Evolutionary conservation across 1,140 invertebrate species (phyloP).

Genomic region (Apis dorsata): DNA sequence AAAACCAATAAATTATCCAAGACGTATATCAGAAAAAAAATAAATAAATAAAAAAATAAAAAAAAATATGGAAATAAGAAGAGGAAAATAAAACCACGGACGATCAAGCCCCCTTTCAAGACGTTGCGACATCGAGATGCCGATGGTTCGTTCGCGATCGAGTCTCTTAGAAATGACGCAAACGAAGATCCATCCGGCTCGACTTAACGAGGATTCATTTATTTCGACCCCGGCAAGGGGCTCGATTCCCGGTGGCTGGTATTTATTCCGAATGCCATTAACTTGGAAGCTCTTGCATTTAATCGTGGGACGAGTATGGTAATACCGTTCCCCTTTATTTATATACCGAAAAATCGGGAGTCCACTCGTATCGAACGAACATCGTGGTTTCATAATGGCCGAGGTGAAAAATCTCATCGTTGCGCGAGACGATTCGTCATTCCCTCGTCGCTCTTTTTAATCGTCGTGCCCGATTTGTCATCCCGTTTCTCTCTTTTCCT

Average conservation of each 20-base stretch:
- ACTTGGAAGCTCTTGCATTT: conserved; percentile 65
- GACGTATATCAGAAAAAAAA: not conserved
- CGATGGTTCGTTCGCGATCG: conserved; percentile 52
- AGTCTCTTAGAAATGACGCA: conserved; percentile 56
- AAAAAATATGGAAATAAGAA: not conserved
- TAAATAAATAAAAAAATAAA: too few relatives aligned
- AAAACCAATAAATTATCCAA: conserved; percentile 32
- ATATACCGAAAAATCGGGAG: conserved; percentile 57
- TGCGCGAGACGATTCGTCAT: conserved; percentile 36
- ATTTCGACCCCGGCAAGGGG: conserved; percentile 71
- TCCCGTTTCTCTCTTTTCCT: not conserved
- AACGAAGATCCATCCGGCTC: conserved; percentile 64
- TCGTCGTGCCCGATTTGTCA: conserved; percentile 44
- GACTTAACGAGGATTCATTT: conserved; percentile 77
- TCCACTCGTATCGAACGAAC: conserved; percentile 7
- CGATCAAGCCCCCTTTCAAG: conserved; percentile 10
- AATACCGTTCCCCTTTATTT: conserved; percentile 72
- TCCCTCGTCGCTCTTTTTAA: conserved; percentile 19
- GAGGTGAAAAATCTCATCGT: conserved; percentile 11
- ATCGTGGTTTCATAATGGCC: conserved; percentile 1
- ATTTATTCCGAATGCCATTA: conserved; percentile 70
- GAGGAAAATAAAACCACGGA: not conserved
- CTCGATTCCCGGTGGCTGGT: conserved; percentile 73
- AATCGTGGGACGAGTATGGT: conserved; percentile 73
- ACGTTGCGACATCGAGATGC: conserved; percentile 46